Evolutionary conservation across 1,140 invertebrate species (phyloP).

Genomic region (Saccostrea echinata): DNA sequence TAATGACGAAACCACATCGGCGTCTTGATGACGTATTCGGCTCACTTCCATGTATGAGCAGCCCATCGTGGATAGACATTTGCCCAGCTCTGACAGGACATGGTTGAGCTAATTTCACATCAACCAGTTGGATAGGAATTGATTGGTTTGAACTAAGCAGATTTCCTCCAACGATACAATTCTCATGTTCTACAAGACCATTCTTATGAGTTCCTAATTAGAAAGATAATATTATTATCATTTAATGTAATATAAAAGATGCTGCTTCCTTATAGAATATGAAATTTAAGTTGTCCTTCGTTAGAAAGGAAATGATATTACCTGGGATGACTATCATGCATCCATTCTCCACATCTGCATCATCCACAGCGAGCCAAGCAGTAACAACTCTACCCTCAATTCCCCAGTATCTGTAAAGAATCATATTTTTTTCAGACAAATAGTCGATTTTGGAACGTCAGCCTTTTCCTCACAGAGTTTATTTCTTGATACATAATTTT

Average conservation of each 20-base stretch:
- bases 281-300: not conserved
- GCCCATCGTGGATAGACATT: slow-evolving; percentile 70
- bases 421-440: too few species aligned
- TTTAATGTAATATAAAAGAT: not conserved
- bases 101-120: slow-evolving; percentile 56
- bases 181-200: slow-evolving; percentile 65
- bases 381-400: slow-evolving; percentile 70
- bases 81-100: slow-evolving; percentile 71
- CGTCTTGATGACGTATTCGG: slow-evolving; percentile 65
- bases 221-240: not conserved
- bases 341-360: slow-evolving; percentile 69
- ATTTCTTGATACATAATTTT: too few species aligned
- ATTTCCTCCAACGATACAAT: slow-evolving; percentile 60
- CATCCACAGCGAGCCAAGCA: slow-evolving; percentile 71
- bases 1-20: slow-evolving; percentile 70
- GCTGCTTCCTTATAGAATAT: not conserved
- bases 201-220: slow-evolving; percentile 65
- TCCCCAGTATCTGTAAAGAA: slow-evolving; percentile 66
- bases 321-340: slow-evolving; percentile 72
- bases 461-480: too few species aligned
- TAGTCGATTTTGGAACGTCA: too few species aligned
- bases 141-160: slow-evolving; percentile 69
- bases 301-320: slow-evolving; percentile 26
- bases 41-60: slow-evolving; percentile 68
- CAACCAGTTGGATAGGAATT: slow-evolving; percentile 63